Percentiles rank a stretch among this genome's conserved stretches.
phyloP scores from a whole-genome alignment of 2,888 invertebrate genomes.

The Melieria crassipennis region DNA sequence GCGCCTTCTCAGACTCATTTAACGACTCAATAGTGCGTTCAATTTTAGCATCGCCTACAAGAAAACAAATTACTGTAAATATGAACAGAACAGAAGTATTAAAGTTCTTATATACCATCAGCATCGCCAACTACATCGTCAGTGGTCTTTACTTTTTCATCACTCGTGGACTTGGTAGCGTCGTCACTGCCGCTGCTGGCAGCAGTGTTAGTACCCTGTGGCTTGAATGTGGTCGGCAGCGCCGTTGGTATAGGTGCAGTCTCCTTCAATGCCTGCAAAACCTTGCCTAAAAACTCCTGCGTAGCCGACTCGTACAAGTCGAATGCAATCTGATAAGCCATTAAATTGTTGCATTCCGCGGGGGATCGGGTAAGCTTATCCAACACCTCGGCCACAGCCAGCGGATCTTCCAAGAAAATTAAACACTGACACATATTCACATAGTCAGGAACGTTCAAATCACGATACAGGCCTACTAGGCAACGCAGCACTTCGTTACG shows the following conservation, averaged over 20 bases:
- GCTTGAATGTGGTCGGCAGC: slow-evolving; percentile 78
- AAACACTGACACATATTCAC: slow-evolving; percentile 99
- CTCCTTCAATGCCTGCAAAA: slow-evolving; percentile 82
- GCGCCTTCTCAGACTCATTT: slow-evolving; percentile 84
- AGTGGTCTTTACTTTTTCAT: slow-evolving; percentile 57
- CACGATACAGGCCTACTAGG: slow-evolving; percentile 89
- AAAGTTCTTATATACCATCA: slow-evolving; percentile 56
- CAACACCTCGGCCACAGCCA: slow-evolving; percentile 91
- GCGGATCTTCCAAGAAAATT: slow-evolving; percentile 94
- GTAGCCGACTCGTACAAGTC: slow-evolving; percentile 99
- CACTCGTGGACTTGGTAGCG: slow-evolving; percentile 58
- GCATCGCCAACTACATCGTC: slow-evolving; percentile 66
- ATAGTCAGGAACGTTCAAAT: slow-evolving; percentile 91
- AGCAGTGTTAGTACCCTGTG: slow-evolving; percentile 68
- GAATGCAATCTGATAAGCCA: slow-evolving; percentile 99
- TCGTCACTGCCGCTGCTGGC: slow-evolving; percentile 41
- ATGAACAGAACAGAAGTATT: neutral
- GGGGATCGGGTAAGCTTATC: slow-evolving; percentile 86
- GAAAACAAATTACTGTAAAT: neutral
- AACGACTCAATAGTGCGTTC: slow-evolving; percentile 71
- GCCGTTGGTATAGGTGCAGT: slow-evolving; percentile 85
- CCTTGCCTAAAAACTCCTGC: slow-evolving; percentile 92
- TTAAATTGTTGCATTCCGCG: slow-evolving; percentile 80
- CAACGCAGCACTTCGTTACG: slow-evolving; percentile 89
- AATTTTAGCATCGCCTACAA: slow-evolving; percentile 65